These are phyloP conservation scores for Pseudocheirus occidentalis DNA, from an alignment of 2,797 vertebrate genomes.

Conservation along the genomic window DNA sequence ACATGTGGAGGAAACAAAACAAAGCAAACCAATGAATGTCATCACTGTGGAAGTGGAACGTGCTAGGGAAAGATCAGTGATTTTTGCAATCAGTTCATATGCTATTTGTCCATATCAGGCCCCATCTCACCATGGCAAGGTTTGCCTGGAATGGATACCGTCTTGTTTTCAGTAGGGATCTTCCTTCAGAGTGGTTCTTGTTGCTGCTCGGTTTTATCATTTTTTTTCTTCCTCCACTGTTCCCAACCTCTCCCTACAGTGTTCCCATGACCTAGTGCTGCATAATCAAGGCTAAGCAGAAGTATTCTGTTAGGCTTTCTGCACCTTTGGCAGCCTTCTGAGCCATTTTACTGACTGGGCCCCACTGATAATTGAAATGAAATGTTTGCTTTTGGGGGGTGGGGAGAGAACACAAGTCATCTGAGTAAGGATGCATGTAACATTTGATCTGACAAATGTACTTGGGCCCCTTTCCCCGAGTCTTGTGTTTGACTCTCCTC, in stretches of 20 bases:
- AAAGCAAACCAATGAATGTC: not conserved
- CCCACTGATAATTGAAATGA: conserved; percentile 20
- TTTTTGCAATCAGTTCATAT: not conserved
- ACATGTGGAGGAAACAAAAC: not conserved
- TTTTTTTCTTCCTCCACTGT: not conserved
- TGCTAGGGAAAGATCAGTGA: conserved; percentile 53
- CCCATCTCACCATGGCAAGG: not conserved
- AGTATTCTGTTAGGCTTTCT: conserved; percentile 6
- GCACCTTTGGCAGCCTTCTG: conserved; percentile 33
- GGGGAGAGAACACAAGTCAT: conserved; percentile 69
- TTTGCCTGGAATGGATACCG: conserved; percentile 31
- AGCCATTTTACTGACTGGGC: not conserved
- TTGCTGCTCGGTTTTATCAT: conserved; percentile 63
- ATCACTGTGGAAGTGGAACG: not conserved
- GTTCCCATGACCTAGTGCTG: conserved; percentile 31
- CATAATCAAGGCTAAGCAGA: conserved; percentile 39
- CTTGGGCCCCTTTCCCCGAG: conserved; percentile 76
- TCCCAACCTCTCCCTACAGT: conserved; percentile 38
- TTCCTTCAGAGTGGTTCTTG: conserved; percentile 46
- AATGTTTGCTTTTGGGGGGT: conserved; percentile 73
- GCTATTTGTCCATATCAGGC: not conserved
- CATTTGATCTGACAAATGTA: conserved; percentile 78
- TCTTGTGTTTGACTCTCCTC: conserved; percentile 73
- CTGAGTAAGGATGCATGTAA: conserved; percentile 79
- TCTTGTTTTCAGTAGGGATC: conserved; percentile 34